Evolutionary conservation across 2,113 vertebrate genomes (phyloP), one percentile per base, ranked within the genome.

Genomic region (Rhinopomastus cyanomelas): DNA sequence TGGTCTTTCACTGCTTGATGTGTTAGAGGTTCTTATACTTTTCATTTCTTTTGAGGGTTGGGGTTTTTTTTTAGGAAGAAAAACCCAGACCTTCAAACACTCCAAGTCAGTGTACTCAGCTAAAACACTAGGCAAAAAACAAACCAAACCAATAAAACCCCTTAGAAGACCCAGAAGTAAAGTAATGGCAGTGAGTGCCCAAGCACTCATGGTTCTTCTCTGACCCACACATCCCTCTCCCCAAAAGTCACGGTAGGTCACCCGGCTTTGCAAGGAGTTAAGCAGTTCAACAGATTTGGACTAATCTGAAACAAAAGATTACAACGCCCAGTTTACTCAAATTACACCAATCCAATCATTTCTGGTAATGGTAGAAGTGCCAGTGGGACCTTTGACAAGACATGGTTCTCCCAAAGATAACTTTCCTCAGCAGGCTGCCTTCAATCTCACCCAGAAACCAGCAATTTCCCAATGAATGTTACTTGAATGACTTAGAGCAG

Each of bases 41-140:
- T 87, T 72, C 25, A 26, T 89, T 85, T 74, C 82, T 89, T 92
- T 87, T 93, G 79, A n/a, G n/a, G n/a, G n/a, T n/a, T n/a, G n/a
- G n/a, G 44, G 44, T 11, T 46, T 46, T 85, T 92, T 81, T 86
- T 66, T 51, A 86, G 46, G 42, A 90, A 75, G 83, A 91, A 85
- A 94, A 94, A 71, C 39, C 52, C 88, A 94, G 88, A 81, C n/a
- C 74, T 94, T 73, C 34, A 91, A 88, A 65, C 91, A 88, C 88
- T 75, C 36, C 55, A 72, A 61, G 42, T 65, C 88, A 66, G 51
- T 55, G 25, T 27, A 37, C 49, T 91, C 89, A 88, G 68, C 73
- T 29, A 68, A 78, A 91, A 65, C 4, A 39, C 9, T 5, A 52
- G 14, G 3, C 26, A 21, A 57, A 22, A 27, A 37, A 8, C 7